Base-by-base conservation (phyloP, 2,888 invertebrate species). In the Lasioglossum figueresi region DNA sequence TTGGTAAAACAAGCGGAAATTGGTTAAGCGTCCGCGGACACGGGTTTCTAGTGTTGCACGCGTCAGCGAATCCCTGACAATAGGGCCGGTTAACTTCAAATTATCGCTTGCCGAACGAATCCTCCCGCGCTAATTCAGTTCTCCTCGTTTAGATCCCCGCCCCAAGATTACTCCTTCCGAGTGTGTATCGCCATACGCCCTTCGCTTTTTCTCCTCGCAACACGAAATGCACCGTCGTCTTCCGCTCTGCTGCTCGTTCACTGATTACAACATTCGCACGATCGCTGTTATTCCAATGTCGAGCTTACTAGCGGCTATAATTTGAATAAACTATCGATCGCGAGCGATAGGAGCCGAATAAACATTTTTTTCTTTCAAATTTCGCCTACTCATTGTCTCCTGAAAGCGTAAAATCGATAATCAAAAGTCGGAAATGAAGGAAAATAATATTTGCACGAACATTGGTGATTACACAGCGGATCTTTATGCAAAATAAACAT, bases 1-100 rank as follows among this genome's bases (percentile, higher is more conserved):
- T 93, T 88, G 92, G 88, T 88, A 84, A 88, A 88, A 88, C 91
- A 92, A 92, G 91, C 92, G 92, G 92, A 93, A 93, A 93, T 92
- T 84, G 88, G 87, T 87, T 84, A 87, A 84, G 82, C 87, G 82
- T 82, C 73, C 80, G 56, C 80, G 63, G 48, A 73, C 86, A 74
- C 71, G 70, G 52, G 68, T 71, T 80, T 76, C 66, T 77, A n/a
- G 45, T 59, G 34, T 40, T 79, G 68, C 48, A 40, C 37, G 45
- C 71, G 63, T 72, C 83, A 79, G 74, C 78, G 40, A 71, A 70
- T 73, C 73, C 66, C 40, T 19, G 77, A 85, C 77, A 80, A 85
- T 77, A 48, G 45, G 37, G 68, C 2, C 70, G n/a, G 27, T 63
- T 31, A 63, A 63, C 56, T 43, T 79, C 63, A 37, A 83, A 83